Evolutionary conservation across 2,888 invertebrate species (phyloP), one percentile per base, ranked within the genome.

Genomic region (Amphimallon solstitiale): DNA sequence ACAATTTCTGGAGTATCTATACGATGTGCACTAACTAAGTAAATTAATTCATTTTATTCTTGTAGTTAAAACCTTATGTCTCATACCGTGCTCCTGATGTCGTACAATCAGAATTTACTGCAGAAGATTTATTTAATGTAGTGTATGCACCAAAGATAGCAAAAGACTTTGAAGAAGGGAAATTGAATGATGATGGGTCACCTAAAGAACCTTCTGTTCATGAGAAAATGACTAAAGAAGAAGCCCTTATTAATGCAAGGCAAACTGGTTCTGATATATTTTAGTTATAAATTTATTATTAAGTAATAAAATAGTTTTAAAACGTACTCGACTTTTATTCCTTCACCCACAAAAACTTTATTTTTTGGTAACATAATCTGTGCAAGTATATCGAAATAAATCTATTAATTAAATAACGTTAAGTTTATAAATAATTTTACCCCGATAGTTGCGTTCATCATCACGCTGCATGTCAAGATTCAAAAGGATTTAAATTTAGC

Each of bases 11-110:
- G 73, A 65, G 15, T 35, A n/a, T 12, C 14, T 43, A n/a, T n/a
- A n/a, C 9, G 6, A 29, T 1, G 9, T 29, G 23, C 9, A 29
- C 9, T 29, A 29, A 3, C 6, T 7, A 29, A 29, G 9, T 29
- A 29, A 29, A 3, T 29, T 29, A 5, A 29, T 29, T 9, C 2
- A 29, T 9, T 3, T 21, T 38, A 51, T 21, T 73, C 69, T 84
- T 85, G 60, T 79, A 89, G 83, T 83, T 99, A 15, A 95, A 95
- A 81, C 96, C 98, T 0, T 99, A 99, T 76, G 98, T 98, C 0
- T 94, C 97, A 0, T 98, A 98, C 80, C 89, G 88, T 80, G 86
- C 88, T 0, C 86, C 88, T 2, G 90, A 93, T 65, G 88, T 96
- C 0, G 81, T 86, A 9, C 94, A 95, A 78, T 86, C 89, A 0